Percentiles rank a stretch among this genome's conserved stretches.
Conservation (phyloP, 2,113 vertebrate species). For the Festucalex cinctus region DNA sequence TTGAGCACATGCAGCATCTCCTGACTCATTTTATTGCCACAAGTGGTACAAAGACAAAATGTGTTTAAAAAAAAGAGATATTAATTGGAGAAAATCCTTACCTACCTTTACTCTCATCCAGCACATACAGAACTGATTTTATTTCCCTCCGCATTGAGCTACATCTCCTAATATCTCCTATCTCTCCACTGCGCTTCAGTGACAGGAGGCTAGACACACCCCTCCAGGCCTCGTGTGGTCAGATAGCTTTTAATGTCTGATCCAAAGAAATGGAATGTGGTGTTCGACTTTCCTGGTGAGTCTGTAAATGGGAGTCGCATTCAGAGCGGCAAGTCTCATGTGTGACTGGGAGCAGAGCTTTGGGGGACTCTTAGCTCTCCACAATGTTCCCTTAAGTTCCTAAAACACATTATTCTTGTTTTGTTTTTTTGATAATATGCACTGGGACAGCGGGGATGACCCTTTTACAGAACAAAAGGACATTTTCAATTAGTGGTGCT, state of each 20-base stretch:
- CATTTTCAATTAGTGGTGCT: background rate
- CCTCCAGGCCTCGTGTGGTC: slow-evolving; percentile 32
- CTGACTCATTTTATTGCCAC: background rate
- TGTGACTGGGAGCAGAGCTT: slow-evolving; percentile 19
- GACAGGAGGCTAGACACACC: slow-evolving; percentile 7
- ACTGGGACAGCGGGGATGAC: background rate
- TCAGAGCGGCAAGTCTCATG: slow-evolving; percentile 3
- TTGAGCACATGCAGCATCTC: background rate
- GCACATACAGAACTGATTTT: slow-evolving; percentile 7
- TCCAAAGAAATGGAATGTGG: slow-evolving; percentile 27
- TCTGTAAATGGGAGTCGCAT: slow-evolving; percentile 4
- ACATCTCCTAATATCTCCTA: slow-evolving; percentile 16
- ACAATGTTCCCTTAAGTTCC: background rate
- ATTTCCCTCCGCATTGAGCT: background rate
- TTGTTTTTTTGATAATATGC: background rate
- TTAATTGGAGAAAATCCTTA: slow-evolving; percentile 3
- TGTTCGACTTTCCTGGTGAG: slow-evolving; percentile 22
- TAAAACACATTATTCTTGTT: slow-evolving; percentile 10
- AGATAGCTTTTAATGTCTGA: slow-evolving; percentile 63
- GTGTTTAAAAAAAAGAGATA: background rate
- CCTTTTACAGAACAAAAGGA: slow-evolving; percentile 11
- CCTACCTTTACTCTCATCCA: slow-evolving; percentile 21
- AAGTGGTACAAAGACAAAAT: background rate
- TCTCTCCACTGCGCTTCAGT: slow-evolving; percentile 11
- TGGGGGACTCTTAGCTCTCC: slow-evolving; percentile 10